These are phyloP conservation scores for Heliopora coerulea DNA, from an alignment of 92 coral and sea anemone genomes.

Conservation along the genomic window DNA sequence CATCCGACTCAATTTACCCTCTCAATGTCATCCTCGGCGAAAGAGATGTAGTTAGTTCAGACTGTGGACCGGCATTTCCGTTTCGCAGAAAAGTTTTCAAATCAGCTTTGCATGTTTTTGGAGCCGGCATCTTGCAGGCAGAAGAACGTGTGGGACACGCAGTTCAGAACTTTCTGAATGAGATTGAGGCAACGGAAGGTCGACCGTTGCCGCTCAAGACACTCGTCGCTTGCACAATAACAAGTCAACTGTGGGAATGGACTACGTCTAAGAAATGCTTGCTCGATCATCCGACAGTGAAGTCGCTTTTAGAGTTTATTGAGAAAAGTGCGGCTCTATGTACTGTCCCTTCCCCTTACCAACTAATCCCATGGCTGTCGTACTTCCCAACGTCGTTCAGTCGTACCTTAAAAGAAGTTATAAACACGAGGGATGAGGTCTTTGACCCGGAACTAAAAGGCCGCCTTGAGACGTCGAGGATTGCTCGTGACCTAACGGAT, in stretches of 20 bases:
- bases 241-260: conserved; percentile 4
- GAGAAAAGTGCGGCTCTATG: neutral
- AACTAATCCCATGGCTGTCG: neutral
- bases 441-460: conserved; percentile 1
- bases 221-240: neutral
- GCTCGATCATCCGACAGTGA: neutral
- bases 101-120: conserved; percentile 10
- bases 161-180: neutral
- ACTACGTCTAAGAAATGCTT: neutral
- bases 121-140: neutral
- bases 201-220: neutral
- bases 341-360: neutral
- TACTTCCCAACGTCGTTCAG: conserved; percentile 3
- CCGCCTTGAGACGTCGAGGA: neutral
- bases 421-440: neutral
- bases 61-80: neutral
- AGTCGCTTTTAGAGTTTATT: neutral
- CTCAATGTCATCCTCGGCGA: neutral
- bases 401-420: neutral
- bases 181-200: conserved; percentile 27
- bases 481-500: conserved; percentile 10
- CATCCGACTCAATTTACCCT: conserved; percentile 8
- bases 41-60: neutral
- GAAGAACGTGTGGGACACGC: conserved; percentile 1
- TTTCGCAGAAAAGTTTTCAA: conserved; percentile 1